Conservation (phyloP, 2,888 invertebrate species). For the Zele albiditarsus region DNA sequence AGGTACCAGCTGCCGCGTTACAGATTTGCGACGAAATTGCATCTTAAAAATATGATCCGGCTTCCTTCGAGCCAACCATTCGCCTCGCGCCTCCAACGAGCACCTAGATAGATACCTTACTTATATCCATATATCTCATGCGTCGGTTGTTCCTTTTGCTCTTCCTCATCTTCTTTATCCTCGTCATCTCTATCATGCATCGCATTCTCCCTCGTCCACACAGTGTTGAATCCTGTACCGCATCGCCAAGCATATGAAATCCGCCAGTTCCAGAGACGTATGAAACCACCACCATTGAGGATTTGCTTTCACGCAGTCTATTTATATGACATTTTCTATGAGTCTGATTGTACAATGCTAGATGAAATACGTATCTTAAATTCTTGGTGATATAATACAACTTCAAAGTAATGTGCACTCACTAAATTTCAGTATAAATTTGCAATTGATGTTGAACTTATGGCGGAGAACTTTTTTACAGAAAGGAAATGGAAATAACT, state of each 20-base stretch:
- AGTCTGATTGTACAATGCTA: too few relatives aligned
- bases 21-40: constrained; percentile 69
- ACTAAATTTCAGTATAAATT: too few relatives aligned
- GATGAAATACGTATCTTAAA: too few relatives aligned
- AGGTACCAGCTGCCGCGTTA: constrained; percentile 58
- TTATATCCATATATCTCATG: constrained; percentile 11
- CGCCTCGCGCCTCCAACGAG: background rate
- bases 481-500: too few relatives aligned
- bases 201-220: background rate
- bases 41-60: constrained; percentile 70
- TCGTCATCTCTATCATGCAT: constrained; percentile 5
- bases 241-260: background rate
- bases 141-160: constrained; percentile 23
- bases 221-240: background rate
- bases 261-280: background rate
- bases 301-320: too few relatives aligned
- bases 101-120: constrained; percentile 11
- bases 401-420: too few relatives aligned
- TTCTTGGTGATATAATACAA: too few relatives aligned
- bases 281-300: too few relatives aligned
- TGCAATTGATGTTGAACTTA: too few relatives aligned
- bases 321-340: too few relatives aligned
- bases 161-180: constrained; percentile 21
- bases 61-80: constrained; percentile 57
- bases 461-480: too few relatives aligned